Evolutionary conservation across 2,888 invertebrate species (phyloP), one percentile per base, ranked within the genome.

Genomic region (Thereva unica): DNA sequence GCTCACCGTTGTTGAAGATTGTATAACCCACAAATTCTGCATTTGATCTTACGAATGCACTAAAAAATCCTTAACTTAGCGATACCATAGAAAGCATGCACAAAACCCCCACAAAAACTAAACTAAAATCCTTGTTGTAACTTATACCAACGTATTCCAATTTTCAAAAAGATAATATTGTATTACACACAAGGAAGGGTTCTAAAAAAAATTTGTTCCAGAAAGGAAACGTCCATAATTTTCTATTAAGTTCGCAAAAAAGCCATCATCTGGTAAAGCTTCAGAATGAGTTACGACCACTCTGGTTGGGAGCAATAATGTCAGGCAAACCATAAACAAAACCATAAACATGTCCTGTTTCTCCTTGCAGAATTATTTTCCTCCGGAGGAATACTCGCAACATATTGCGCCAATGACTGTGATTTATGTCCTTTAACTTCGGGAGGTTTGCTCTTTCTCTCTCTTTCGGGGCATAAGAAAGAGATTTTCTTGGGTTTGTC

Each of bases 251-350:
- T 10, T 54, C 45, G 9, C 38, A 45, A 10, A 54, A 64, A 54
- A 54, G 53, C 54, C 54, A 53, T 64, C 45, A 45, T 45, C 12
- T 44, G 41, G 54, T 64, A 64, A 23, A 61, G 61, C 61, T 50
- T 41, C 61, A 41, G 23, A 9, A 8, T 61, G 34, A 61, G 40
- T 34, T 61, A 61, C 50, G 61, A 50, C 50, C 50, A 49, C 45
- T 61, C 61, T 23, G 38, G 61, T 50, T 23, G 9, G 47, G 35
- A 40, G 50, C 34, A 56, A 65, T 66, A 66, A 66, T 54, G 66
- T 67, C 59, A 67, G 40, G 59, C 54, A 67, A 63, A 67, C 67
- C 67, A 67, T 63, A 67, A 67, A 67, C 67, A 67, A 66, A 67
- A 67, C 61, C 67, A 67, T 67, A 67, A 67, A 67, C 67, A 61